Evolutionary conservation across 1,140 invertebrate species (phyloP).

Genomic region (Pentalonia nigronervosa): DNA sequence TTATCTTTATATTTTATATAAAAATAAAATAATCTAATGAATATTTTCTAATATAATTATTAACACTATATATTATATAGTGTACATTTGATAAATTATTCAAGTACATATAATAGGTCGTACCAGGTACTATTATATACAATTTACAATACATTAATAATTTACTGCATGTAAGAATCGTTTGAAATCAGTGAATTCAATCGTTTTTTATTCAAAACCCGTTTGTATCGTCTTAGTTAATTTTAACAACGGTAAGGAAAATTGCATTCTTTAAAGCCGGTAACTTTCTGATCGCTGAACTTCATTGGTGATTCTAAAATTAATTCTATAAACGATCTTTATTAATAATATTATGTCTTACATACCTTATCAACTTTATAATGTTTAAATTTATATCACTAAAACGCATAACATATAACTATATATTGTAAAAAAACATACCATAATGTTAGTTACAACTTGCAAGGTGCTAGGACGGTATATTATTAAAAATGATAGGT

Average conservation of each 20-base stretch:
- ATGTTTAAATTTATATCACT: no score
- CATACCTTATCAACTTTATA: no score
- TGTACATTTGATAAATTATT: not conserved
- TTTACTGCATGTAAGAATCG: not conserved
- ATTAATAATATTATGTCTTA: no score
- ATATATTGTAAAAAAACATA: no score
- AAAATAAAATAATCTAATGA: not conserved
- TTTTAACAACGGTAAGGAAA: not conserved
- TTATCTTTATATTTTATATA: not conserved
- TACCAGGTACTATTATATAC: constrained; percentile 18
- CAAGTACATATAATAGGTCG: not conserved
- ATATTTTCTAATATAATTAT: not conserved
- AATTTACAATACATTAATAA: not conserved
- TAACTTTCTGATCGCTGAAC: not conserved
- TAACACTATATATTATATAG: not conserved
- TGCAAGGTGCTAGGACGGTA: no score
- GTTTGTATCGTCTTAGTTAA: not conserved
- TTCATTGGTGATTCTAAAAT: not conserved
- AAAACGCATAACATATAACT: no score
- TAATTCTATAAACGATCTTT: not conserved
- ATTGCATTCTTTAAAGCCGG: not conserved
- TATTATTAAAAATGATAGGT: no score
- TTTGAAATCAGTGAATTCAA: not conserved
- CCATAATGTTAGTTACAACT: no score
- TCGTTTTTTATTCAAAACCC: not conserved